Percentiles rank a stretch among this genome's conserved stretches.
Conservation (phyloP, 2,797 vertebrate species). For the Loris lydekkerianus region DNA sequence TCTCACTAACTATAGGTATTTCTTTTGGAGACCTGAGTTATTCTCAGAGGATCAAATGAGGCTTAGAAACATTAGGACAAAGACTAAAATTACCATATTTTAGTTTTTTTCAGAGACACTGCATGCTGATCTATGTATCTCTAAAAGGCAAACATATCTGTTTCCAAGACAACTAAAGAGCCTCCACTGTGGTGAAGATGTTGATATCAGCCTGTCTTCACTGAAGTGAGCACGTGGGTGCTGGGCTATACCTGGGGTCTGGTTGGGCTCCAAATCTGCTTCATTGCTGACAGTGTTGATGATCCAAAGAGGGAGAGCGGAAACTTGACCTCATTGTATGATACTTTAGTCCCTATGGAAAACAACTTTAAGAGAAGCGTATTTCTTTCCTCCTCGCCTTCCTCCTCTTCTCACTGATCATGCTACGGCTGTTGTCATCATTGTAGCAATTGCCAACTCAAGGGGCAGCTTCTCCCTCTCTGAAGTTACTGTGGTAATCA, state of each 20-base stretch:
- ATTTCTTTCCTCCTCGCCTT: neutral
- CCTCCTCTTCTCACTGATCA: neutral
- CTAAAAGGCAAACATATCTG: conserved; percentile 68
- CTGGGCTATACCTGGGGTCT: neutral
- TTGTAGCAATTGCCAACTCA: neutral
- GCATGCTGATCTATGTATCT: conserved; percentile 8
- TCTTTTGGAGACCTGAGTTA: conserved; percentile 11
- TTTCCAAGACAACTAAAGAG: conserved; percentile 76
- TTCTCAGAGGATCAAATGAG: conserved; percentile 6
- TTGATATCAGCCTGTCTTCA: conserved; percentile 11
- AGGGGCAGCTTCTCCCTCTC: neutral
- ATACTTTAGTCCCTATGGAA: neutral
- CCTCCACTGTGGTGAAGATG: conserved; percentile 6
- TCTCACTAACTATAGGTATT: neutral
- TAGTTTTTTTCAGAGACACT: conserved; percentile 29
- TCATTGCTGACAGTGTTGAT: neutral
- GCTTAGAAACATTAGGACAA: neutral
- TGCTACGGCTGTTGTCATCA: neutral
- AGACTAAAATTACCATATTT: conserved; percentile 51
- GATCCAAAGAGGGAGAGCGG: neutral
- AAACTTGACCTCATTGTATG: neutral
- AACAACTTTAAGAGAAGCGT: conserved; percentile 19
- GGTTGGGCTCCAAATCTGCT: neutral
- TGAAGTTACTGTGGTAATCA: neutral
- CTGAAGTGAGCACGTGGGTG: neutral